These are phyloP conservation scores for Oscheius myriophilus DNA, from an alignment of 2,888 invertebrate genomes.

Conservation along the genomic window DNA sequence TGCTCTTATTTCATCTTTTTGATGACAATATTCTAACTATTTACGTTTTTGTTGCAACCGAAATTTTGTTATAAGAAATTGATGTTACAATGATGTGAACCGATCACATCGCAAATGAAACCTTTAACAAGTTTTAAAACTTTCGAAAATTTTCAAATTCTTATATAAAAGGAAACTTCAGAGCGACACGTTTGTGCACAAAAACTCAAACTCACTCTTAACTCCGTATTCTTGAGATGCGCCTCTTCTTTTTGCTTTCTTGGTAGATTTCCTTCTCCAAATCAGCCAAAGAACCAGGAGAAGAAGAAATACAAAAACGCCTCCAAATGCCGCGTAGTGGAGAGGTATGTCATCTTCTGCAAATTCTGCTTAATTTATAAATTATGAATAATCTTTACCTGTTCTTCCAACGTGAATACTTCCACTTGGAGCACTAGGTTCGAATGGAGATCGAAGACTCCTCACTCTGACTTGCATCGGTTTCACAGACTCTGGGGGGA, in stretches of 20 bases:
- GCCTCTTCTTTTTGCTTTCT: constrained; percentile 5
- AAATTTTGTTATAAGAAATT: too few species aligned
- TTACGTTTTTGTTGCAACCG: too few species aligned
- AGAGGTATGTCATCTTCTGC: constrained; percentile 15
- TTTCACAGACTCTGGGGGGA: constrained; percentile 29
- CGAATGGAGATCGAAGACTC: constrained; percentile 38
- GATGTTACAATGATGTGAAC: too few species aligned
- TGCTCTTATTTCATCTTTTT: too few species aligned
- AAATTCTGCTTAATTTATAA: constrained; percentile 4
- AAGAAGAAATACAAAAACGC: constrained; percentile 19
- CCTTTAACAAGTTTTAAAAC: too few species aligned
- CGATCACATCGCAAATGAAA: too few species aligned
- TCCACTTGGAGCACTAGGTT: constrained; percentile 40
- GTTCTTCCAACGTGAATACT: constrained; percentile 12
- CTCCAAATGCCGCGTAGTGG: constrained; percentile 9
- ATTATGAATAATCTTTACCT: not conserved
- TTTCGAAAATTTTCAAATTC: too few species aligned
- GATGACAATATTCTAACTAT: too few species aligned
- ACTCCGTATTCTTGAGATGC: constrained; percentile 6
- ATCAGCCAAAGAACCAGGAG: constrained; percentile 5
- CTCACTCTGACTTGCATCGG: constrained; percentile 38
- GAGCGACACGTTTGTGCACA: too few species aligned
- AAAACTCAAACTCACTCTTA: not conserved
- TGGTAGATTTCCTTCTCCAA: constrained; percentile 19
- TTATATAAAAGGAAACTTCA: too few species aligned